These are phyloP conservation scores for Papilio machaon DNA, from an alignment of 1,140 invertebrate genomes.

Conservation along the genomic window DNA sequence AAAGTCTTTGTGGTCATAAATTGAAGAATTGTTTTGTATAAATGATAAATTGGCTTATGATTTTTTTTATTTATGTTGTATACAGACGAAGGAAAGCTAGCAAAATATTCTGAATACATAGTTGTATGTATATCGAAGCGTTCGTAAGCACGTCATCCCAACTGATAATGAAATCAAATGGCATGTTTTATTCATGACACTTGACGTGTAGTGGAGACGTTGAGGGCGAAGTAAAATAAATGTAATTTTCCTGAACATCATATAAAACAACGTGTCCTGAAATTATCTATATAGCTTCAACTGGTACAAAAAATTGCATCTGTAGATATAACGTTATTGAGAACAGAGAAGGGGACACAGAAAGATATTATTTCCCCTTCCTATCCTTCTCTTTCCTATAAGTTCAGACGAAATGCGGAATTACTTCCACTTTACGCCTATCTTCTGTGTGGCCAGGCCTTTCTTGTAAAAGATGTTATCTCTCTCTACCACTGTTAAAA, in stretches of 20 bases:
- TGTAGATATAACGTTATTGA: not conserved
- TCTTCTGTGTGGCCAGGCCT: too few relatives aligned
- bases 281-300: not conserved
- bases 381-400: too few relatives aligned
- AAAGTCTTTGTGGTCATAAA: too few relatives aligned
- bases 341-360: too few relatives aligned
- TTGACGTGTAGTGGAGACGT: not conserved
- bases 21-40: too few relatives aligned
- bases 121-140: not conserved
- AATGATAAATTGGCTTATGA: too few relatives aligned
- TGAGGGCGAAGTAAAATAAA: constrained; percentile 14
- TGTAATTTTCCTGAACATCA: not conserved
- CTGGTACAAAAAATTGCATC: not conserved
- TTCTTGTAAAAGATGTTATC: too few relatives aligned
- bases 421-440: too few relatives aligned
- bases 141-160: not conserved
- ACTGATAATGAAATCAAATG: constrained; percentile 31
- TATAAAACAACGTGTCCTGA: not conserved
- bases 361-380: too few relatives aligned
- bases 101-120: not conserved
- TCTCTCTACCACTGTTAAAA: too few relatives aligned
- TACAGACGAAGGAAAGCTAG: not conserved
- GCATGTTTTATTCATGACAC: constrained; percentile 35
- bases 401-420: too few relatives aligned
- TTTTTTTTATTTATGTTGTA: not conserved